A percentile compares a stretch with the other conserved stretches of the same genome.
phyloP scores from a whole-genome alignment of 2,888 invertebrate species.

The Diaperis boleti region DNA sequence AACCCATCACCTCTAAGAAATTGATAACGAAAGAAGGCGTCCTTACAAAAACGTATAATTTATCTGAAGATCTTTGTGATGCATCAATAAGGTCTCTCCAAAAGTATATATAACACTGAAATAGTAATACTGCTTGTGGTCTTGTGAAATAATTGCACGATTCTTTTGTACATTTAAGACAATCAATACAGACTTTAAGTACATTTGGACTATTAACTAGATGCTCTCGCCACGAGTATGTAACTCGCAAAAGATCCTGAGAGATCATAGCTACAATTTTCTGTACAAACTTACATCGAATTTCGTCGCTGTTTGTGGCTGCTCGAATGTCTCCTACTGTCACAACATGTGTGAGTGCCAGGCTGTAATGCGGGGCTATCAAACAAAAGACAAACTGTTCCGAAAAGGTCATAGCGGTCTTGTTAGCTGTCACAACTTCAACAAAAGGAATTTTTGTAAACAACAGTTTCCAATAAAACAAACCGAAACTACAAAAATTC shows the following conservation, averaged over 20 bases:
- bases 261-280: not conserved
- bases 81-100: constrained; percentile 68
- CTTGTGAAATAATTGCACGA: constrained; percentile 62
- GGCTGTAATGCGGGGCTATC: too few relatives aligned
- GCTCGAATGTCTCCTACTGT: too few relatives aligned
- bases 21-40: constrained; percentile 65
- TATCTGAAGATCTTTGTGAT: constrained; percentile 50
- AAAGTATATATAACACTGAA: constrained; percentile 73
- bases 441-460: too few relatives aligned
- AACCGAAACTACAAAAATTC: not conserved
- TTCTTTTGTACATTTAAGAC: not conserved
- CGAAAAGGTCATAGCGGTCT: too few relatives aligned
- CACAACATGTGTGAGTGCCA: too few relatives aligned
- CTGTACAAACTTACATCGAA: not conserved
- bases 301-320: constrained; percentile 68
- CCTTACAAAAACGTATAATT: constrained; percentile 47
- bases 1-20: constrained; percentile 74
- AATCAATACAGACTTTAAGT: not conserved
- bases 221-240: not conserved
- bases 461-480: not conserved
- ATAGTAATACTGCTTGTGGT: constrained; percentile 73
- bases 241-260: not conserved
- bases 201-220: not conserved
- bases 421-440: too few relatives aligned
- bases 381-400: too few relatives aligned